phyloP scores from a whole-genome alignment of 2,797 vertebrate genomes.

The Lates japonicus region DNA sequence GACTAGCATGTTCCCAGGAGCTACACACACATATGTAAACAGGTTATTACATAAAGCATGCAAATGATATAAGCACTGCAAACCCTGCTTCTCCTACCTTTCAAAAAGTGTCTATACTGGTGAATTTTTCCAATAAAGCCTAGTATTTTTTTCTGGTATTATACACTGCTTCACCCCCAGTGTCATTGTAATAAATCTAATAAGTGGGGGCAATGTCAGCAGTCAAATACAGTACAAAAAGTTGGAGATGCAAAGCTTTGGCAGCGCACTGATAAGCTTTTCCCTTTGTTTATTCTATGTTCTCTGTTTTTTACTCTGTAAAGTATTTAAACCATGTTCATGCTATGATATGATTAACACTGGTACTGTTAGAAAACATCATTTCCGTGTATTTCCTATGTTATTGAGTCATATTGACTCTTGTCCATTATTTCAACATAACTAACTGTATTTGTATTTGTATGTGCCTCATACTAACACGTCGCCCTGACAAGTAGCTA shows the following conservation, averaged over 20 bases:
- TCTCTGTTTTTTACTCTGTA: slow-evolving; percentile 70
- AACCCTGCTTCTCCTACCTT: slow-evolving; percentile 26
- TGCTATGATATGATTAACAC: slow-evolving; percentile 53
- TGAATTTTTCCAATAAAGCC: neutral
- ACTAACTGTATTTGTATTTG: slow-evolving; percentile 67
- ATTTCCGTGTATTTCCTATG: slow-evolving; percentile 61
- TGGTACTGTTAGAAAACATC: slow-evolving; percentile 47
- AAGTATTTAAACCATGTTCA: slow-evolving; percentile 83
- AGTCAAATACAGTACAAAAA: slow-evolving; percentile 10
- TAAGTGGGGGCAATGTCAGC: neutral
- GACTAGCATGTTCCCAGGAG: slow-evolving; percentile 50
- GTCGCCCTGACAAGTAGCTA: slow-evolving; percentile 39
- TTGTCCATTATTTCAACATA: slow-evolving; percentile 55
- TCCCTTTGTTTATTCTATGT: slow-evolving; percentile 50
- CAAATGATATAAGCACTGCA: slow-evolving; percentile 18
- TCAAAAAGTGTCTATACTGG: neutral
- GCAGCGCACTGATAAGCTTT: slow-evolving; percentile 39
- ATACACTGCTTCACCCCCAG: neutral
- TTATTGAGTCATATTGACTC: slow-evolving; percentile 93
- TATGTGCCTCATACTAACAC: slow-evolving; percentile 70
- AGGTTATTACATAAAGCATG: slow-evolving; percentile 42
- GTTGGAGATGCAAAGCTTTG: slow-evolving; percentile 31
- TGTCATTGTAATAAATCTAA: slow-evolving; percentile 7
- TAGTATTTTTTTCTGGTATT: neutral
- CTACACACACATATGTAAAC: slow-evolving; percentile 25